Evolutionary conservation across 1,140 invertebrate genomes (phyloP), one percentile per base, ranked within the genome.

Genomic region (Drosophila eugracilis): DNA sequence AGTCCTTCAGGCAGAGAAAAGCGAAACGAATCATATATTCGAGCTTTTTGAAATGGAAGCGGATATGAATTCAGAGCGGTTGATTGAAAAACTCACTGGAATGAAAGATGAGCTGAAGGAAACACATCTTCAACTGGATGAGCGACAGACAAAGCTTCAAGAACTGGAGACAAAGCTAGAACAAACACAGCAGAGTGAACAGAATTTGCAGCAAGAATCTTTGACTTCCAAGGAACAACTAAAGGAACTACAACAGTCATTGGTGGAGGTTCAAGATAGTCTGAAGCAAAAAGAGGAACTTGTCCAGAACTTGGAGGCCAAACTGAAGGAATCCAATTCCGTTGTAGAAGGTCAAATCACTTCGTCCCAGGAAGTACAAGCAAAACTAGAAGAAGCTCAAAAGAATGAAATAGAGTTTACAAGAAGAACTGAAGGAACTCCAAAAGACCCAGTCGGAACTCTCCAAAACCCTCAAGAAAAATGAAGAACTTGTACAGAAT

Each of bases 41-140:
- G 89, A 91, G 74, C 52, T 91, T 1, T 91, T 91, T 22, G 89
- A 91, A 70, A 89, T 91, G 81, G 89, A 91, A 58, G 54, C 85
- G 2, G 89, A 91, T 44, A 79, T 88, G 78, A 91, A 88, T 47
- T 54, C 79, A 0, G 81, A 80, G 48, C 66, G 80, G 5, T 44
- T 91, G 21, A 44, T 83, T 1, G 89, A 91, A 47, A 88, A 88
- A 42, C 41, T 90, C 3, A 71, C 84, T 6, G 62, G 50, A 5
- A 75, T 91, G 55, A 89, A 91, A 57, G 62, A 74, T 28, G 79
- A 91, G 42, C 58, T 91, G 1, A 76, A 66, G 37, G 32, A 80
- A 24, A 81, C 83, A 0, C 83, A 85, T 47, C 34, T 21, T 3
- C 55, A 81, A 15, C 62, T 81, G 1, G 74, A 75, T 4, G 17